Base-by-base conservation (phyloP, 1,140 invertebrate genomes). In the Asobara japonica region DNA sequence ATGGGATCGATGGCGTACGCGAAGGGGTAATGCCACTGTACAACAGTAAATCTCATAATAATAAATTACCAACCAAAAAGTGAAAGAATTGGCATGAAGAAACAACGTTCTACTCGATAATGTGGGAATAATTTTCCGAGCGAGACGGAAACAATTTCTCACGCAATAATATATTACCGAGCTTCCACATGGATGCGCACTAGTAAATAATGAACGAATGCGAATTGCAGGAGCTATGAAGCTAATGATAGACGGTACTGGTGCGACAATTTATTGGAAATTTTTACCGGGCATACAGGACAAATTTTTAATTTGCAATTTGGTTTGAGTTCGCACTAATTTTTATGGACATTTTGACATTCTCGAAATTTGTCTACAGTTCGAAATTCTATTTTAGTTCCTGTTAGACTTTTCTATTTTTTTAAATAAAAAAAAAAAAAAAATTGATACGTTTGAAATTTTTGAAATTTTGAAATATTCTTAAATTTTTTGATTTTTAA, bases 131-230 rank as follows among this genome's bases (percentile, higher is more conserved):
- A 51, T 51, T 51, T n/a, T 20, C 2, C 7, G 20, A 51, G n/a
- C 45, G 45, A 20, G 45, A 51, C 45, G 45, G 20, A 51, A 20
- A 51, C 45, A 51, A 51, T 51, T 51, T 51, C 45, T 51, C 45
- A 51, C 45, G 45, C 45, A 51, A 51, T 51, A 51, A 51, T 20
- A 51, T 51, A 51, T 51, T 51, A 51, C 20, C n/a, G 20, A 7
- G 6, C 20, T 51, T 18, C 18, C 16, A 51, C 7, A 16, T 18
- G n/a, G 45, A 51, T 51, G 45, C 45, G 45, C 45, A 18, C 45
- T 51, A 20, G 45, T 51, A 51, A 51, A 51, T 16, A 51, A 20
- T 20, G 45, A 51, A 51, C n/a, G n/a, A 51, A 51, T 51, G 20
- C 45, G 45, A 51, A 5, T 51, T 51, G 16, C 45, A 16, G 45